Evolutionary conservation across 2,113 vertebrate genomes (phyloP).

Genomic region (Boulengerochromis microlepis): DNA sequence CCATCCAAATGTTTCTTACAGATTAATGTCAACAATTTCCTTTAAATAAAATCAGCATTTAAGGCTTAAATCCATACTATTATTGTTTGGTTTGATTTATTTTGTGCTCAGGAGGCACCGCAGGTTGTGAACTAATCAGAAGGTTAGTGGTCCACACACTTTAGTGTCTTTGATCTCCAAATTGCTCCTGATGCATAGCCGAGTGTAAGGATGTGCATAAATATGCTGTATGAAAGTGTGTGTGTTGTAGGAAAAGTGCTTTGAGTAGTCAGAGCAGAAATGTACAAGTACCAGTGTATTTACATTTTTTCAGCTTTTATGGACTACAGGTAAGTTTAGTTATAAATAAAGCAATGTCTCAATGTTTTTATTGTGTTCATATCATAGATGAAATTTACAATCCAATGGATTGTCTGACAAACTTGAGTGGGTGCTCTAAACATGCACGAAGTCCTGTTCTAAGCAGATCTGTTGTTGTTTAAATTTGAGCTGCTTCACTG

Average conservation of each 20-base stretch:
- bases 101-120: not conserved
- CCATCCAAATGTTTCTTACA: not conserved
- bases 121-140: not conserved
- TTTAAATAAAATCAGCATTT: not conserved
- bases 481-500: not conserved
- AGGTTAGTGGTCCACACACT: not conserved
- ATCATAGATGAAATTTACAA: not conserved
- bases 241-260: not conserved
- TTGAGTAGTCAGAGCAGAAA: not conserved
- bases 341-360: not conserved
- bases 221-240: not conserved
- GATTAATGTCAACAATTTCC: not conserved
- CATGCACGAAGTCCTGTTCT: not conserved
- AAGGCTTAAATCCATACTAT: not conserved
- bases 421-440: not conserved
- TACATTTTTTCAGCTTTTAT: not conserved
- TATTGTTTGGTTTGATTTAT: not conserved
- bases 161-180: not conserved
- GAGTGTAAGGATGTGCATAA: not conserved
- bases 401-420: not conserved
- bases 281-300: not conserved
- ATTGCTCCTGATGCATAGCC: not conserved
- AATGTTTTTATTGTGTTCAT: not conserved
- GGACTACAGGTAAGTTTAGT: not conserved
- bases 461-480: not conserved